Base-by-base conservation (phyloP, 2,888 invertebrate genomes). In the Petrolisthes manimaculis region DNA sequence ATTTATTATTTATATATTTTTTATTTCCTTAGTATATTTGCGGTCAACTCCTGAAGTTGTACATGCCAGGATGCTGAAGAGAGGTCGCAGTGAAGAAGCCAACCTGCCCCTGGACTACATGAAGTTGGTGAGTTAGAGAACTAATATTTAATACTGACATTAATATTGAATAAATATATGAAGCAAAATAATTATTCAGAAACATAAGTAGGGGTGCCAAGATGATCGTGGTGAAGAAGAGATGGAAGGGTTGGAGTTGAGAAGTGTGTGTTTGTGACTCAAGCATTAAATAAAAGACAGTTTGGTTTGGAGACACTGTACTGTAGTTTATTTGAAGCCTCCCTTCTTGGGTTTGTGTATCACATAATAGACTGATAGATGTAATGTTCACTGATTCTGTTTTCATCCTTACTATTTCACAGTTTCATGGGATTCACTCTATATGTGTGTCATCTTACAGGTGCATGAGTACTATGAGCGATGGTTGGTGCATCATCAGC, bases 401-500 rank as follows among this genome's bases (percentile, higher is more conserved):
- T 67, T 67, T 14, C 18, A 67, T 67, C 18, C 67, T 67, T 67
- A 12, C 1, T 5, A 4, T 4, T 0, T 78, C 0, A 1, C 9
- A 14, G 37, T 75, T 9, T 75, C 21, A 53, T 12, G 24, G 1
- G 21, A 24, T 14, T 24, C 37, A 12, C 8, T 53, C 21, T 12
- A 14, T 61, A 56, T 6, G 8, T n/a, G 2, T 37, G n/a, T 78
- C 69, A 21, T 61, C 55, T 55, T 55, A 24, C 82, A 92, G 55
- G 91, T 94, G 3, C 94, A 94, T 92, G 91, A 92, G 12, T 92
- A 93, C 37, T 93, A 94, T 92, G 94, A 94, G 91, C 93, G 93
- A 54, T 94, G 94, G 94, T 92, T 94, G 71, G 92, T 93, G 54
- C 91, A 92, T 24, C 74, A 87, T 12, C 54, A 80, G 67, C 89